Conservation (phyloP, 2,113 vertebrate genomes). For the Aspiorhynchus laticeps region DNA sequence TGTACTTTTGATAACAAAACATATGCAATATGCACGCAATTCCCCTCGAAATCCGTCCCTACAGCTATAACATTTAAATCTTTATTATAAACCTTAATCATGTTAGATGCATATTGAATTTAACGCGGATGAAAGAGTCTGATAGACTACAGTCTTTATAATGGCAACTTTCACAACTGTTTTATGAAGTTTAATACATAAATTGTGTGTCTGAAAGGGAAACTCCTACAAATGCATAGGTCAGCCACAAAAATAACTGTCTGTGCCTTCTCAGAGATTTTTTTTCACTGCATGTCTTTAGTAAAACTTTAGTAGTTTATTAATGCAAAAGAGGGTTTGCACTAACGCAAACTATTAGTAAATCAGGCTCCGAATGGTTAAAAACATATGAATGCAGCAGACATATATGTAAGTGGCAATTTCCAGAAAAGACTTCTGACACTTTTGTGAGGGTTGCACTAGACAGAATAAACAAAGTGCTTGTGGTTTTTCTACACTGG, state of each 20-base stretch:
- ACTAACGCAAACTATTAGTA: too few relatives aligned
- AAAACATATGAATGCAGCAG: not conserved
- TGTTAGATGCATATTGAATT: too few relatives aligned
- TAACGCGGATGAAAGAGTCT: too few relatives aligned
- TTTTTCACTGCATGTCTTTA: too few relatives aligned
- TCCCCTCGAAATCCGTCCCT: not conserved
- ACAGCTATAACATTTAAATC: not conserved
- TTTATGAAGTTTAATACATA: too few relatives aligned
- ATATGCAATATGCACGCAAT: not conserved
- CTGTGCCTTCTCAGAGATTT: too few relatives aligned
- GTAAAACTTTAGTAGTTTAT: too few relatives aligned
- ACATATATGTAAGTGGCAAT: not conserved
- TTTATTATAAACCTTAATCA: not conserved
- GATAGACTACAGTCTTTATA: too few relatives aligned
- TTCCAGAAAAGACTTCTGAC: not conserved
- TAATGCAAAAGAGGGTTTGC: not conserved
- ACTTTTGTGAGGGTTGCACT: not conserved
- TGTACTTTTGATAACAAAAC: not conserved
- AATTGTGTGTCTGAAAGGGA: not conserved
- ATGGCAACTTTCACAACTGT: too few relatives aligned
- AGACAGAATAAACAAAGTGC: not conserved
- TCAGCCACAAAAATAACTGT: too few relatives aligned
- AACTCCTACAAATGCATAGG: not conserved
- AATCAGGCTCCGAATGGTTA: not conserved
- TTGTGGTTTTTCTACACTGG: not conserved